A percentile compares a stretch with the other conserved stretches of the same genome.
Conservation (phyloP, 2,888 invertebrate genomes). For the Cryptocheilus praepositus region DNA sequence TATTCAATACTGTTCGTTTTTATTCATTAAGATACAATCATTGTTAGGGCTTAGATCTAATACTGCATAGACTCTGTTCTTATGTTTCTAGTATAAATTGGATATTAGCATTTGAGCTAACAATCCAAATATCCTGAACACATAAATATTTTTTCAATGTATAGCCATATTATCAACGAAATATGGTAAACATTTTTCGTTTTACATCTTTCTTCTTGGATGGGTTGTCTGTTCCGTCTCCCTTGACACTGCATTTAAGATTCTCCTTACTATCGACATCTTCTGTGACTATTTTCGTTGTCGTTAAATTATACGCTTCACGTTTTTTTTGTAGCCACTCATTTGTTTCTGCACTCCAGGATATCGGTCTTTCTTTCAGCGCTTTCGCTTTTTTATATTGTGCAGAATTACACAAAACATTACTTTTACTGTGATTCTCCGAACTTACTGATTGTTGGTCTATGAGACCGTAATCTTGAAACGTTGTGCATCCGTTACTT, state of each 20-base stretch:
- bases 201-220: conserved; percentile 53
- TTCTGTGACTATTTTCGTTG: conserved; percentile 46
- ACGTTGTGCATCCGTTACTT: conserved; percentile 40
- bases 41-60: too few species aligned
- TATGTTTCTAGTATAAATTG: too few species aligned
- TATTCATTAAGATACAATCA: too few species aligned
- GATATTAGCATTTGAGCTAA: not conserved
- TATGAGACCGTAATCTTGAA: conserved; percentile 56
- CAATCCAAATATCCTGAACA: too few species aligned
- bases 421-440: not conserved
- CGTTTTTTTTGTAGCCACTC: conserved; percentile 68
- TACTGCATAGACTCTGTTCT: not conserved
- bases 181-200: conserved; percentile 67
- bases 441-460: not conserved
- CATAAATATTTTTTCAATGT: too few species aligned
- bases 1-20: too few species aligned
- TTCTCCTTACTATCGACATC: conserved; percentile 65
- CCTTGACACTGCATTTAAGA: conserved; percentile 35
- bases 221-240: conserved; percentile 41
- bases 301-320: conserved; percentile 62
- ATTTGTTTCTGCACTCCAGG: conserved; percentile 68
- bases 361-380: conserved; percentile 61
- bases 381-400: conserved; percentile 23
- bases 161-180: conserved; percentile 51
- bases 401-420: conserved; percentile 12